These are phyloP conservation scores for Hyaena hyaena DNA, from an alignment of 2,113 vertebrate genomes.

Conservation along the genomic window DNA sequence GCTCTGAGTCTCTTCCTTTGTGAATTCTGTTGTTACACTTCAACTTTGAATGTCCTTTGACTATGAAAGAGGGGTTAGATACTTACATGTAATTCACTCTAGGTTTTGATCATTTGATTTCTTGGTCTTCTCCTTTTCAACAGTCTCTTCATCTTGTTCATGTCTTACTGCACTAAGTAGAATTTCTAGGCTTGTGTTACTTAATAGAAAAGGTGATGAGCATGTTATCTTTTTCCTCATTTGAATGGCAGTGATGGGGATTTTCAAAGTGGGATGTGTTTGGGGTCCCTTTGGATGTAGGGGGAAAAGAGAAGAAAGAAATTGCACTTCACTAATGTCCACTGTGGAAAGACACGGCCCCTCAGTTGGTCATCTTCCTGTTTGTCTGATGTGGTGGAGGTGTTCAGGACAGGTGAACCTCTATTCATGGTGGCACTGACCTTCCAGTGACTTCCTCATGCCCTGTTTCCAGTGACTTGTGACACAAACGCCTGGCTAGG, in stretches of 20 bases:
- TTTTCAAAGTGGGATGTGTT: not conserved
- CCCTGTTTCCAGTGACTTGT: not conserved
- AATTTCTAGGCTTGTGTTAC: not conserved
- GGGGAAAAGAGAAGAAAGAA: not conserved
- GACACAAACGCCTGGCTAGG: not conserved
- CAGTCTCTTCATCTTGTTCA: not conserved
- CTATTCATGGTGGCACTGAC: fast-evolving
- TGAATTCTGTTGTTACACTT: not conserved
- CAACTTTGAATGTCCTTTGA: not conserved
- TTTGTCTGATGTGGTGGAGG: not conserved
- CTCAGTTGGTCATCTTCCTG: fast-evolving
- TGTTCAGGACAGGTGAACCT: not conserved
- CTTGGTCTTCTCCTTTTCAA: not conserved
- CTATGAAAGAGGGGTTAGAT: not conserved
- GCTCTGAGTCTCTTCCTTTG: not conserved
- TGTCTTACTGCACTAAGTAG: not conserved
- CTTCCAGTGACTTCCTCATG: not conserved
- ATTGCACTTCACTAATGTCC: not conserved
- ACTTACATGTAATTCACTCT: not conserved
- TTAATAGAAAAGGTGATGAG: not conserved
- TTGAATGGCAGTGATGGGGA: not conserved
- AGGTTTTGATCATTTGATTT: not conserved
- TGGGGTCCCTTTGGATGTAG: not conserved
- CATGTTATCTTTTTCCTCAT: not conserved
- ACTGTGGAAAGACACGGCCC: not conserved